These are phyloP conservation scores for Jaculus jaculus DNA, from an alignment of 2,113 vertebrate species.

Conservation along the genomic window DNA sequence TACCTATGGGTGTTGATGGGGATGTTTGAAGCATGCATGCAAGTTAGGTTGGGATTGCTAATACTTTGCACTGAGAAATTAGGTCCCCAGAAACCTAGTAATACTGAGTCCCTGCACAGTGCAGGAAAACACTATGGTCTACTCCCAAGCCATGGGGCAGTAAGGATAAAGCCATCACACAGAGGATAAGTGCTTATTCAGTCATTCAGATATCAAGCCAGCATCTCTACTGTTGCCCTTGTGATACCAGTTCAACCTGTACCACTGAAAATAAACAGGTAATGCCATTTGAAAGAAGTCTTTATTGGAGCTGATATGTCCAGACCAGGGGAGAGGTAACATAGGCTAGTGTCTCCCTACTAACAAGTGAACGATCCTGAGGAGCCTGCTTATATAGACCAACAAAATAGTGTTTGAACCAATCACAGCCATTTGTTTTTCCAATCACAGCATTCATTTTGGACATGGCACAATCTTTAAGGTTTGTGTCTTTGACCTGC, in stretches of 20 bases:
- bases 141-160: too few relatives aligned
- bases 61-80: neutral
- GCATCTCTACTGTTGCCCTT: neutral
- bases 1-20: too few relatives aligned
- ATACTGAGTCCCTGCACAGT: neutral
- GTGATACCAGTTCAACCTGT: neutral
- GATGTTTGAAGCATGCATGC: neutral
- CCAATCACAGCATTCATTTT: neutral
- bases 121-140: neutral
- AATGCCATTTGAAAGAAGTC: neutral
- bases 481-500: neutral
- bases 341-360: neutral
- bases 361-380: neutral
- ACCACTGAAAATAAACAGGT: neutral
- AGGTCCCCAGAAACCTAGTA: neutral
- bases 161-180: neutral
- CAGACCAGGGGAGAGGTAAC: neutral
- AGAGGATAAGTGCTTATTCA: neutral
- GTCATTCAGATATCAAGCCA: neutral
- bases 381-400: neutral
- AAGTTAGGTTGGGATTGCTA: neutral
- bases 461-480: neutral
- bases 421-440: neutral
- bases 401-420: neutral
- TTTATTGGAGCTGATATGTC: neutral